phyloP scores from a whole-genome alignment of 2,797 vertebrate genomes.

The Macropus fuliginosus region DNA sequence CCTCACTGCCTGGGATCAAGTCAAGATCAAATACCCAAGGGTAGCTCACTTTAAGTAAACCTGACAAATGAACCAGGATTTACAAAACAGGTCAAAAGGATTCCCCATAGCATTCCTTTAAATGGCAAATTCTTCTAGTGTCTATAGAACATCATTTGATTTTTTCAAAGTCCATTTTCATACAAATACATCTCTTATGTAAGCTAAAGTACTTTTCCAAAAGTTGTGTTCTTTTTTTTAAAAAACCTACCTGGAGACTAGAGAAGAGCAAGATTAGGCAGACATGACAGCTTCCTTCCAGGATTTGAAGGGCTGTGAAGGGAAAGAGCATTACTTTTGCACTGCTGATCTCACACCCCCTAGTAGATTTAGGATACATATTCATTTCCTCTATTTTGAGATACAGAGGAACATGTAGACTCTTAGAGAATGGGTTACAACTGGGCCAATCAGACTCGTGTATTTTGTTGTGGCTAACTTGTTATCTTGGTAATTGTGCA shows the following conservation, averaged over 20 bases:
- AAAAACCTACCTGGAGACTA: neutral
- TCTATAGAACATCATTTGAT: neutral
- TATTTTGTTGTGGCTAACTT: slow-evolving; percentile 58
- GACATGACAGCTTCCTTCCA: neutral
- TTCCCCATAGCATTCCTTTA: neutral
- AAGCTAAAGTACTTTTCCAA: neutral
- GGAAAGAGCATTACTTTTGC: neutral
- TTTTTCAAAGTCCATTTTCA: neutral
- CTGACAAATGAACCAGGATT: neutral
- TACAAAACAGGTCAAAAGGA: neutral
- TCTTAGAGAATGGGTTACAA: slow-evolving; percentile 47
- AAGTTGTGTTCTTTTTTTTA: neutral
- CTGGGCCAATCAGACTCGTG: slow-evolving; percentile 59
- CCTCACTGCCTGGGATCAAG: neutral
- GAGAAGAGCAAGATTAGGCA: neutral
- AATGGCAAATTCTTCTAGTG: neutral
- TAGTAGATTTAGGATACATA: neutral
- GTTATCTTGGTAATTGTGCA: slow-evolving; percentile 63
- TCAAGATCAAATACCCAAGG: slow-evolving; percentile 17
- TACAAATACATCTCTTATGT: neutral
- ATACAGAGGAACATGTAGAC: slow-evolving; percentile 22
- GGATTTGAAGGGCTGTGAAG: neutral
- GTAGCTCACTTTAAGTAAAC: slow-evolving; percentile 42
- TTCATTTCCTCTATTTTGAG: slow-evolving; percentile 10
- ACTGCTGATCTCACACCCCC: neutral